These are phyloP conservation scores for Clarias macrocephalus DNA, from an alignment of 2,113 vertebrate species.

Conservation along the genomic window DNA sequence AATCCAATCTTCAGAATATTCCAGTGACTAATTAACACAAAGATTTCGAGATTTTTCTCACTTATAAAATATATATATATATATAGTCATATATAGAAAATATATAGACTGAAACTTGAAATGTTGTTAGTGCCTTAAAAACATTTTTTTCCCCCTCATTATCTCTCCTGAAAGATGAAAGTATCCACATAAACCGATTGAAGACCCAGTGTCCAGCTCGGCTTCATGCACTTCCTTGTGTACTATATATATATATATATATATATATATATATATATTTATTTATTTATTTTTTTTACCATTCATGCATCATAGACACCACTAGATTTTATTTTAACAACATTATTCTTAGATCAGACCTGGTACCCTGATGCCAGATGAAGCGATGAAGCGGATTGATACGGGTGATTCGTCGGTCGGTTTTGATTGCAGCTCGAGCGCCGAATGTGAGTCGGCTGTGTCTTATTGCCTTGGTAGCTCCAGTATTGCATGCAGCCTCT, in stretches of 20 bases:
- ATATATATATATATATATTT: not conserved
- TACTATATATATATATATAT: not conserved
- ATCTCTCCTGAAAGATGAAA: not conserved
- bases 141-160: not conserved
- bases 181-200: not conserved
- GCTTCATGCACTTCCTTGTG: not conserved
- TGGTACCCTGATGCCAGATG: not conserved
- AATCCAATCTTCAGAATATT: not conserved
- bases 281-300: not conserved
- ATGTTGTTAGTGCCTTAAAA: not conserved
- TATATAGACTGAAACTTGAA: not conserved
- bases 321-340: slow-evolving; percentile 9
- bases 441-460: not conserved
- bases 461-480: slow-evolving; percentile 11
- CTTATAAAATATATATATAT: not conserved
- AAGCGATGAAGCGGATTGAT: slow-evolving; percentile 12
- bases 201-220: not conserved
- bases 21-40: not conserved
- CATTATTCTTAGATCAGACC: not conserved
- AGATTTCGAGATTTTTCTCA: not conserved
- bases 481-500: slow-evolving; percentile 48
- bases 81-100: not conserved
- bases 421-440: slow-evolving; percentile 22
- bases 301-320: not conserved
- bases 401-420: slow-evolving; percentile 9